Conservation (phyloP, 2,113 vertebrate species). For the Nibea coibor region DNA sequence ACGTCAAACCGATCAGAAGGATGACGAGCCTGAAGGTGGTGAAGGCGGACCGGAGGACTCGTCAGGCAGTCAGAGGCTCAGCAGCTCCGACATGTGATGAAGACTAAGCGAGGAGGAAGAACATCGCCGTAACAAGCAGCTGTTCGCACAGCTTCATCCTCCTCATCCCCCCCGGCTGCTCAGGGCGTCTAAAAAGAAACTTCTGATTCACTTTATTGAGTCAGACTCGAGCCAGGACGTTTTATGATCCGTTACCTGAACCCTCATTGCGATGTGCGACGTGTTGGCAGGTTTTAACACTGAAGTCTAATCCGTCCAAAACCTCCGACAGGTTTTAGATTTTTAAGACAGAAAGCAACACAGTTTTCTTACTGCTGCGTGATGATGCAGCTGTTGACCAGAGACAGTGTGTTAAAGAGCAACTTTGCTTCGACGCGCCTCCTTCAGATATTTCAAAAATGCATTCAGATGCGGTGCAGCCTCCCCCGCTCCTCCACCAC, state of each 20-base stretch:
- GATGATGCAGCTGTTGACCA: neutral
- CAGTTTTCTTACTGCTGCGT: neutral
- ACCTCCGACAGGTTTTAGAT: neutral
- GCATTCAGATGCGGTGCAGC: neutral
- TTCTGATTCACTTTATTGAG: neutral
- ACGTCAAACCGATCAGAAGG: constrained; percentile 26
- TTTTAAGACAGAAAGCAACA: no score
- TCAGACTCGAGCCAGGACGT: neutral
- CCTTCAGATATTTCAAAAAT: constrained; percentile 22
- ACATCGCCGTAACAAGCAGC: constrained; percentile 49
- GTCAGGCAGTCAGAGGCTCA: constrained; percentile 1
- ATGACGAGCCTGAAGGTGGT: neutral
- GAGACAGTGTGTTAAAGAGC: neutral
- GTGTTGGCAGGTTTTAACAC: neutral
- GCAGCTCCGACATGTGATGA: constrained; percentile 12
- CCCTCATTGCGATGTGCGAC: no score
- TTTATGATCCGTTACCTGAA: no score
- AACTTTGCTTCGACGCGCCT: neutral
- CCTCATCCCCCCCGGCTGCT: constrained; percentile 1
- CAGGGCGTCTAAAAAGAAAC: neutral
- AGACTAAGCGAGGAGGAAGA: constrained; percentile 49
- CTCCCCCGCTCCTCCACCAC: no score
- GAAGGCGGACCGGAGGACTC: neutral
- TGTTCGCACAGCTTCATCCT: neutral
- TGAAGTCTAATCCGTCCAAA: neutral